A percentile compares a stretch with the other conserved stretches of the same genome.
Conservation (phyloP, 1,140 invertebrate genomes). For the Oppia nitens region DNA sequence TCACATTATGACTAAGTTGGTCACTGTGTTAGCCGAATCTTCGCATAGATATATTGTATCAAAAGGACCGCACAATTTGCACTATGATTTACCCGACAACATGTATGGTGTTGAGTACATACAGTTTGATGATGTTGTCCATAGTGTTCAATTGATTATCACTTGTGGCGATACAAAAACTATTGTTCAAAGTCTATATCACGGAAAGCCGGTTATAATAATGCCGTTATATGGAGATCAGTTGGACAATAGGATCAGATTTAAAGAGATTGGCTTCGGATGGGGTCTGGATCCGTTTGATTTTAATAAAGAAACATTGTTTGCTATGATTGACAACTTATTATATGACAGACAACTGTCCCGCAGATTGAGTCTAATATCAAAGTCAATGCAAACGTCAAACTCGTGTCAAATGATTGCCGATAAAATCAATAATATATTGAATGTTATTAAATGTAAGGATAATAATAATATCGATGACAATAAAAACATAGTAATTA, state of each 20-base stretch:
- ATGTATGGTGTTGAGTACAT: conserved; percentile 10
- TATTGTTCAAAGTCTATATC: conserved; percentile 6
- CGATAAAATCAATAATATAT: not conserved
- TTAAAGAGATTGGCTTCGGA: conserved; percentile 10
- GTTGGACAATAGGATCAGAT: conserved; percentile 13
- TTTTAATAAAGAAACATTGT: not conserved
- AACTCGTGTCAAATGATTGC: not conserved
- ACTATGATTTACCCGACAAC: conserved; percentile 10
- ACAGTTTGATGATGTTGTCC: not conserved
- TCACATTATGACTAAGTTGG: conserved; percentile 3
- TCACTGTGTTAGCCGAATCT: not conserved
- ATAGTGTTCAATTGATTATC: conserved; percentile 10
- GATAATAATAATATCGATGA: too few species aligned
- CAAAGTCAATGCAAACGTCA: not conserved
- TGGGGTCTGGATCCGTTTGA: not conserved
- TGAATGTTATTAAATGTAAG: too few species aligned
- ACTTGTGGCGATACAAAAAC: conserved; percentile 22
- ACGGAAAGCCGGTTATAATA: conserved; percentile 14
- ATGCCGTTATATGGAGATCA: conserved; percentile 16
- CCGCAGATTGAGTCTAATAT: not conserved
- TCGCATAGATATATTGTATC: conserved; percentile 10
- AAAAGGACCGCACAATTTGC: not conserved
- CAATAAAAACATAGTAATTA: too few species aligned
- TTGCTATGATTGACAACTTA: not conserved
- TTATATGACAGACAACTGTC: conserved; percentile 1